These are phyloP conservation scores for Gnathonemus longibarbis DNA, from an alignment of 2,113 vertebrate genomes.

Conservation along the genomic window DNA sequence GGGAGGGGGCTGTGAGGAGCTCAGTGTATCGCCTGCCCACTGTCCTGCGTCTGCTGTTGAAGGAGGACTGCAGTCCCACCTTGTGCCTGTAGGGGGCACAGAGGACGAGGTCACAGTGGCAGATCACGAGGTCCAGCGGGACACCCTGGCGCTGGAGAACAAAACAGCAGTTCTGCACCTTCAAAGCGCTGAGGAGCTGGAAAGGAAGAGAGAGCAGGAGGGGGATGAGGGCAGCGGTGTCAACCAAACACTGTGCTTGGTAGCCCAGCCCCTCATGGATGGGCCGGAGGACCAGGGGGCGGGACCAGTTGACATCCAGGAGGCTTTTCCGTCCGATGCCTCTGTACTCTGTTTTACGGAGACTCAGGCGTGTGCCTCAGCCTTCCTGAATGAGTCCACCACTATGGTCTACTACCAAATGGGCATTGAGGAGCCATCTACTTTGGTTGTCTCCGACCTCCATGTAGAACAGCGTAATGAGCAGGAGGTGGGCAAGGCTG, in stretches of 20 bases:
- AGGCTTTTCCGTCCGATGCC: conserved; percentile 25
- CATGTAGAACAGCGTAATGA: not conserved
- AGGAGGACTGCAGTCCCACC: not conserved
- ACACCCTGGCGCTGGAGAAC: conserved; percentile 69
- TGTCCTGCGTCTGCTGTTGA: not conserved
- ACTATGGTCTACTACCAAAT: conserved; percentile 78
- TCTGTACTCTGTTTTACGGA: conserved; percentile 78
- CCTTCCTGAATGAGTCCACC: conserved; percentile 58
- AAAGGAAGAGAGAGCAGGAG: conserved; percentile 78
- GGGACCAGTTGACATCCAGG: conserved; percentile 3
- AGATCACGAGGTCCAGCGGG: conserved; percentile 52
- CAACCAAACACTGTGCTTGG: not conserved
- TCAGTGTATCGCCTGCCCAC: not conserved
- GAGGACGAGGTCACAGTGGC: conserved; percentile 35
- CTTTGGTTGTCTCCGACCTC: conserved; percentile 25
- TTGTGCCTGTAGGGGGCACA: not conserved
- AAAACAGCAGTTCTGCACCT: conserved; percentile 88
- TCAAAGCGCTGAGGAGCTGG: conserved; percentile 86
- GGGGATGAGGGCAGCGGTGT: conserved; percentile 48
- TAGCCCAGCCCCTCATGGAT: not conserved
- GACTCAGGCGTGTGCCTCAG: conserved; percentile 39
- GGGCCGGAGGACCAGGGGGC: not conserved
- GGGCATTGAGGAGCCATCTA: conserved; percentile 55
- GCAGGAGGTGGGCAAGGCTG: conserved; percentile 19
- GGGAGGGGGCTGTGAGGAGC: conserved; percentile 36